A percentile compares a stretch with the other conserved stretches of the same genome.
Evolutionary conservation across 1,140 invertebrate species (phyloP).

Genomic region (Limonius californicus): DNA sequence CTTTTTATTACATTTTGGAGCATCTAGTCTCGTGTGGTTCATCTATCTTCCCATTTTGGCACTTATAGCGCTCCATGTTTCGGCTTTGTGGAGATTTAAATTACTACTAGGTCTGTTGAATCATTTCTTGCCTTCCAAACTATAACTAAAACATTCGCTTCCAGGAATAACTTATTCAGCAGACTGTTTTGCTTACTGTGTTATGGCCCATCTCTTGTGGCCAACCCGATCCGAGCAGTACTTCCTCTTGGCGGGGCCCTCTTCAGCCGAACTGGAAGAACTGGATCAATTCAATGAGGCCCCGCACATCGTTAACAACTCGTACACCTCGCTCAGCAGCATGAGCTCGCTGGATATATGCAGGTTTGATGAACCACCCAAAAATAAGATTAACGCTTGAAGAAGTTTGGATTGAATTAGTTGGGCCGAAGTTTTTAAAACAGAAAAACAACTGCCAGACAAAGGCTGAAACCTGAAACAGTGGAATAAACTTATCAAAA

Average conservation of each 20-base stretch:
- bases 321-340: conserved; percentile 44
- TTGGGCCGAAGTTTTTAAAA: too few species aligned
- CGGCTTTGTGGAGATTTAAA: conserved; percentile 93
- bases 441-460: too few species aligned
- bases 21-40: conserved; percentile 96
- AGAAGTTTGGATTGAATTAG: too few species aligned
- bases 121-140: background rate
- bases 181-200: conserved; percentile 89
- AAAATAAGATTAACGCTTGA: conserved; percentile 38
- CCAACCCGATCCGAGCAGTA: conserved; percentile 88
- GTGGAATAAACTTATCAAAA: too few species aligned
- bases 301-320: conserved; percentile 75
- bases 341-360: conserved; percentile 41
- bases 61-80: conserved; percentile 88
- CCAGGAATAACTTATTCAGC: conserved; percentile 90
- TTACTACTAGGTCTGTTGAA: conserved; percentile 80
- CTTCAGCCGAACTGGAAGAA: conserved; percentile 70
- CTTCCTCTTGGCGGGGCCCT: conserved; percentile 67
- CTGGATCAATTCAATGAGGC: conserved; percentile 90
- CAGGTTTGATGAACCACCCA: conserved; percentile 40
- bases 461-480: too few species aligned
- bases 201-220: conserved; percentile 92
- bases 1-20: conserved; percentile 94
- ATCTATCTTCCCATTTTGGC: conserved; percentile 94
- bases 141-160: conserved; percentile 28